phyloP scores from a whole-genome alignment of 2,888 invertebrate species.

The Caenorhabditis angaria region DNA sequence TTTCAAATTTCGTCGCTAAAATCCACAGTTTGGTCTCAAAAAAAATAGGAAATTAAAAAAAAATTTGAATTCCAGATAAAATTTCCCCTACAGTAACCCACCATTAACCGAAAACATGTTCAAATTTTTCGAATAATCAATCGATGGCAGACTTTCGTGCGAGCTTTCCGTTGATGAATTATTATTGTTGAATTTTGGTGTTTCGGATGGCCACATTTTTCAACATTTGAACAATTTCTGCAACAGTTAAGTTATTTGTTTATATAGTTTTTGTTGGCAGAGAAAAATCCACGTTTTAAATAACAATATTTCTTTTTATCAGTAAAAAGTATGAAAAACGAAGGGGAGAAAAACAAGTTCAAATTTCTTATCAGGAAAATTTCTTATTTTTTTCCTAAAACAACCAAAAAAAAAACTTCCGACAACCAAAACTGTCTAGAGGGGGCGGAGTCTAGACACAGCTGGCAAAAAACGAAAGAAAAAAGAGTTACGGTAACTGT shows the following conservation, averaged over 20 bases:
- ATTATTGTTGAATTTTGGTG: neutral
- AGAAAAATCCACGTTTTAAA: too few relatives aligned
- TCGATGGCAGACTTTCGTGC: neutral
- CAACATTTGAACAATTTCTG: too few relatives aligned
- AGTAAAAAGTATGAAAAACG: too few relatives aligned
- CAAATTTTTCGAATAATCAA: neutral
- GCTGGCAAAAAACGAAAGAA: neutral
- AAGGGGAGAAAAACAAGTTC: neutral
- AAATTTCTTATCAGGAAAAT: too few relatives aligned
- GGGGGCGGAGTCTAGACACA: neutral
- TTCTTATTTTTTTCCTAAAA: neutral
- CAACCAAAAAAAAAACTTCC: neutral
- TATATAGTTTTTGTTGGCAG: too few relatives aligned
- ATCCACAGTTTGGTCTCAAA: too few relatives aligned
- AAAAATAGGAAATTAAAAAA: too few relatives aligned
- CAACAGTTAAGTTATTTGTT: too few relatives aligned
- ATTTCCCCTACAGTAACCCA: neutral
- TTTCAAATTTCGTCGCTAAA: too few relatives aligned
- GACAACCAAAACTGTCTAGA: neutral
- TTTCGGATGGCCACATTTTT: slow-evolving; percentile 1
- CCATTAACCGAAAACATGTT: neutral
- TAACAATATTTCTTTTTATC: too few relatives aligned
- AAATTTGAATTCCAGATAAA: neutral
- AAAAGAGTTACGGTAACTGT: neutral
- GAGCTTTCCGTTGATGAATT: neutral